Base-by-base conservation (phyloP, 1,140 invertebrate genomes). In the Hesperophylax magnus region DNA sequence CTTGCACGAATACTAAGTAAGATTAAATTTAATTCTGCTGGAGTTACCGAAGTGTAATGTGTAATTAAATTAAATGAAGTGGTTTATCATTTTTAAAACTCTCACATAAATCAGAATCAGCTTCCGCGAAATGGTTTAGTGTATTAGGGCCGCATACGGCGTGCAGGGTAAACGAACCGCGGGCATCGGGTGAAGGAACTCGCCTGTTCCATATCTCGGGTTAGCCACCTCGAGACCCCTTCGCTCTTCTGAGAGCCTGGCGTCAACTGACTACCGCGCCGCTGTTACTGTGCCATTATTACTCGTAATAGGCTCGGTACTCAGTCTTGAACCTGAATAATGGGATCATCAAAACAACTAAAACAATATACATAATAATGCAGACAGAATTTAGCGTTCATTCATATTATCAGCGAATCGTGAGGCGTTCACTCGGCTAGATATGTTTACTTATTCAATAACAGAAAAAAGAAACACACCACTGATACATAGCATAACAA, bases 191-290 rank as follows among this genome's bases (percentile, higher is more conserved):
- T 84, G 58, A 84, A 84, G 80, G 82, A 84, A 84, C 82, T 84
- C 78, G 78, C 80, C 78, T 81, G 82, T 83, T 83, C 82, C 82
- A 83, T 83, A 83, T 83, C 82, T 54, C 80, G 82, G 82, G 80
- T 84, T 81, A 84, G 77, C 81, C 81, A 83, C 82, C 82, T 83
- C 80, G 77, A 74, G 27, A 67, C 65, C 78, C 53, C 72, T 56
- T 72, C 63, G 78, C 53, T 24, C 78, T 77, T 69, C 77, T 74
- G 56, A 63, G 53, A 71, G 58, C 79, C 79, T 58, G 61, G 34
- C 34, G 27, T 27, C 5, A 27, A 5, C 27, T 31, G 31, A 34
- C 71, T 65, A 34, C 79, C 71, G 58, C 54, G 52, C 63, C 39
- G 31, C 61, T 58, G 53, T 58, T 60, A 79, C 63, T 79, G 54